Evolutionary conservation across 1,140 invertebrate species (phyloP).

Genomic region (Mylabris phalerata): DNA sequence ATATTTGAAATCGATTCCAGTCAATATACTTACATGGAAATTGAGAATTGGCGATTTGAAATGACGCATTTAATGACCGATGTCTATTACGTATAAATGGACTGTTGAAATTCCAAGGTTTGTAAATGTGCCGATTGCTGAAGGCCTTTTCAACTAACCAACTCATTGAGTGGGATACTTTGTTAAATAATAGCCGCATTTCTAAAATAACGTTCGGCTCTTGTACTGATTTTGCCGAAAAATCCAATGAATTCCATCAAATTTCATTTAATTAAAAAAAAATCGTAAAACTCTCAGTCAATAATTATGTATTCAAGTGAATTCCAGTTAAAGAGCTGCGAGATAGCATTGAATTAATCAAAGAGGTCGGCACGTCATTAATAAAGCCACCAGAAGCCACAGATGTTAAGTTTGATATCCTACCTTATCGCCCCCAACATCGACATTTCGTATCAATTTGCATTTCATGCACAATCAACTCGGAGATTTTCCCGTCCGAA

Average conservation of each 20-base stretch:
- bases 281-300: not conserved
- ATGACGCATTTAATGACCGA: no score
- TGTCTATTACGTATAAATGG: no score
- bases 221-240: no score
- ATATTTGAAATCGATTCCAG: no score
- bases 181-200: not conserved
- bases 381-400: constrained; percentile 16
- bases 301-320: not conserved
- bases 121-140: constrained; percentile 3
- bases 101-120: no score
- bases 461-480: constrained; percentile 20
- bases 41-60: no score
- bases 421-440: constrained; percentile 11
- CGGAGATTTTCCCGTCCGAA: constrained; percentile 3
- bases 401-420: constrained; percentile 9
- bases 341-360: constrained; percentile 16
- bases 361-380: constrained; percentile 15
- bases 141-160: constrained; percentile 8
- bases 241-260: no score
- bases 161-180: constrained; percentile 1
- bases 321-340: constrained; percentile 4
- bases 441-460: constrained; percentile 20
- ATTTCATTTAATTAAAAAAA: not conserved
- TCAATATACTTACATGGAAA: no score
- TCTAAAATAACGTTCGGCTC: not conserved